These are phyloP conservation scores for Numenius arquata DNA, from an alignment of 2,113 vertebrate species.

Conservation along the genomic window DNA sequence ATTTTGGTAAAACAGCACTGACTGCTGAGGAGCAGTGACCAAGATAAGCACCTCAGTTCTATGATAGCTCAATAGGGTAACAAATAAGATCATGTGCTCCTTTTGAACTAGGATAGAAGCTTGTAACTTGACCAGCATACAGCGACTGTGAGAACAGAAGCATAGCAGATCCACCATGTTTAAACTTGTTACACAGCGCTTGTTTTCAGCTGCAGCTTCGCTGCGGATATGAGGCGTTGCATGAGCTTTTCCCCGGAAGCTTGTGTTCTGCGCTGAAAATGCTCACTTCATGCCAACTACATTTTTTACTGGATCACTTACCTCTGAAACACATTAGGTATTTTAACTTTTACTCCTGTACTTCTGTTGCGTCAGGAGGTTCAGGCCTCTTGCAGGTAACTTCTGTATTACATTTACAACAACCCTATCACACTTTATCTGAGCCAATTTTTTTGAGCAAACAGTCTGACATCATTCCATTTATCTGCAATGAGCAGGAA, in stretches of 20 bases:
- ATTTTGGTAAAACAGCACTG: background rate
- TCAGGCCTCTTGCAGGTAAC: background rate
- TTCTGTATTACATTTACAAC: background rate
- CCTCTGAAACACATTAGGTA: background rate
- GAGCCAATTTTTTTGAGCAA: background rate
- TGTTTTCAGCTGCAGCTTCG: background rate
- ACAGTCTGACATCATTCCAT: background rate
- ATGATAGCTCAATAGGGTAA: background rate
- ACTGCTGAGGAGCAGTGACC: background rate
- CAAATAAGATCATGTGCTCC: background rate
- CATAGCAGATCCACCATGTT: background rate
- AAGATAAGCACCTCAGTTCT: background rate
- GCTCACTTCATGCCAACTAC: background rate
- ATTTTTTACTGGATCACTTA: background rate
- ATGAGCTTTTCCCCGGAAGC: background rate
- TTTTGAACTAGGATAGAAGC: background rate
- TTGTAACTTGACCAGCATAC: background rate
- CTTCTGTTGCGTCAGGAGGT: background rate
- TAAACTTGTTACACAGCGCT: rapidly evolving
- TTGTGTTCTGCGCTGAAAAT: background rate
- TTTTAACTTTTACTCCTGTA: background rate
- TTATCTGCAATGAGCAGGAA: background rate
- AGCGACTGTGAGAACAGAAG: background rate
- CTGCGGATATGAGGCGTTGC: background rate
- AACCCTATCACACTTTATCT: background rate